Conservation (phyloP, 2,888 invertebrate species). For the Torymus auratus region DNA sequence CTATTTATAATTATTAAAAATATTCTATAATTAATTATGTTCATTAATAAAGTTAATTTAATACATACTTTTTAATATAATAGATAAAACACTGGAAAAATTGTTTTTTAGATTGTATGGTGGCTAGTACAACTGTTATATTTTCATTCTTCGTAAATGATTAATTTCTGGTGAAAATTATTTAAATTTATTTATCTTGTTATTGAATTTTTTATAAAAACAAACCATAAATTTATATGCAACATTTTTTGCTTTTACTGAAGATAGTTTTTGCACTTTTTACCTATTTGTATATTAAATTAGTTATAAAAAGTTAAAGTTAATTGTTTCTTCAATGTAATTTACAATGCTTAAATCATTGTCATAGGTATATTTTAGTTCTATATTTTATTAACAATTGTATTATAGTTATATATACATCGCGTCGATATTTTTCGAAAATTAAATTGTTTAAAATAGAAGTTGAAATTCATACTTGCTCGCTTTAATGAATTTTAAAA, state of each 20-base stretch:
- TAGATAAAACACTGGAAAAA: constrained; percentile 2
- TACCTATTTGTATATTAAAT: constrained; percentile 31
- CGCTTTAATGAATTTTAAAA: constrained; percentile 20
- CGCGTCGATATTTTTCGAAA: constrained; percentile 16
- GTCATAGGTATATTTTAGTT: constrained; percentile 39
- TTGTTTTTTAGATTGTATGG: constrained; percentile 8
- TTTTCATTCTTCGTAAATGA: constrained; percentile 4
- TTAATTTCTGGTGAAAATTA: constrained; percentile 37
- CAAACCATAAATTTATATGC: constrained; percentile 11
- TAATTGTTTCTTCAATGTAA: constrained; percentile 37
- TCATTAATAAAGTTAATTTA: background rate
- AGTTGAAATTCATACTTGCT: constrained; percentile 24
- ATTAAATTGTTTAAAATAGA: constrained; percentile 7
- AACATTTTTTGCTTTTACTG: constrained; percentile 12
- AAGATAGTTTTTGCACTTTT: constrained; percentile 39
- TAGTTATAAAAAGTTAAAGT: constrained; percentile 33
- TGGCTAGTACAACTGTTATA: constrained; percentile 15
- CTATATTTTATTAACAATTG: constrained; percentile 34
- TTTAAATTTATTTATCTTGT: constrained; percentile 32
- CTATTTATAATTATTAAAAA: no score
- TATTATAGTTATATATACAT: constrained; percentile 22
- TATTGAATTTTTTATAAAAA: constrained; percentile 3
- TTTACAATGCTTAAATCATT: constrained; percentile 31
- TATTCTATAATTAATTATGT: no score
- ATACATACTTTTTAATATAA: constrained; percentile 7